phyloP scores from a whole-genome alignment of 2,797 vertebrate species.

The Scolopax bukidnonensis region DNA sequence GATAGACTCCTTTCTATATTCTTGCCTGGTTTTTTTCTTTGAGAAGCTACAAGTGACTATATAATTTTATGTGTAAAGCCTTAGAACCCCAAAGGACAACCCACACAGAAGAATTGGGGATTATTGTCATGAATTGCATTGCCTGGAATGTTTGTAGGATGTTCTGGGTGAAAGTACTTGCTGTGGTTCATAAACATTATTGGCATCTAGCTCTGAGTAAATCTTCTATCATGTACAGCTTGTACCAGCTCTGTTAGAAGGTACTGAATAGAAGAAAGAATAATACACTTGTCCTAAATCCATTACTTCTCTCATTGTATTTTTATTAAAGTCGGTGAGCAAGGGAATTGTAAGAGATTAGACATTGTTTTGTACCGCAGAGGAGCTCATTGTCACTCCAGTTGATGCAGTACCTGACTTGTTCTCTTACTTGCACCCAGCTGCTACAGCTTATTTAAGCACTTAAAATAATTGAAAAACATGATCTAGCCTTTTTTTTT shows the following conservation, averaged over 20 bases:
- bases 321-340: slow-evolving; percentile 54
- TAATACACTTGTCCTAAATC: slow-evolving; percentile 43
- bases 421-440: neutral
- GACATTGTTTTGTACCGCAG: slow-evolving; percentile 28
- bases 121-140: neutral
- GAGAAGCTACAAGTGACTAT: neutral
- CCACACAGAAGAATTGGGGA: neutral
- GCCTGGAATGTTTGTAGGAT: neutral
- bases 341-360: slow-evolving; percentile 57
- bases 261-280: neutral
- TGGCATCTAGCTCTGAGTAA: neutral
- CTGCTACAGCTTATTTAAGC: slow-evolving; percentile 22
- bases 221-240: neutral
- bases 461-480: neutral
- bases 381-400: neutral
- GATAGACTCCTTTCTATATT: neutral
- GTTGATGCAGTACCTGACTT: slow-evolving; percentile 19
- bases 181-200: neutral
- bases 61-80: neutral
- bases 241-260: neutral
- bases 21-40: neutral
- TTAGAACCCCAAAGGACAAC: neutral
- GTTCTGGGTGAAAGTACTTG: neutral
- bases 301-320: slow-evolving; percentile 36
- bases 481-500: neutral